Evolutionary conservation across 1,140 invertebrate genomes (phyloP).

Genomic region (Ceratina calcarata): DNA sequence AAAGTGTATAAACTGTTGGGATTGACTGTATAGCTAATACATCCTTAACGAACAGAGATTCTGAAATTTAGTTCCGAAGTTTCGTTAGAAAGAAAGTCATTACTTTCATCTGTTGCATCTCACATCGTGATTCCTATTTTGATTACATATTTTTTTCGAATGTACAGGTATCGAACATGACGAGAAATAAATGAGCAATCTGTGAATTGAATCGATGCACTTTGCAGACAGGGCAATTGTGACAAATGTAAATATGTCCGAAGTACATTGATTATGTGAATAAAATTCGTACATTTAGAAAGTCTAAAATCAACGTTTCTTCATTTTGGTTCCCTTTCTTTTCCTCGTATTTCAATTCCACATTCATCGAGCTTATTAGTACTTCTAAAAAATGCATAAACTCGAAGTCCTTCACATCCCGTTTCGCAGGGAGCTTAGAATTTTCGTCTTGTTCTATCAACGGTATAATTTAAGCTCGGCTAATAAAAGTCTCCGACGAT

Average conservation of each 20-base stretch:
- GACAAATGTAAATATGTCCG: not conserved
- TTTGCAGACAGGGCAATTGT: not conserved
- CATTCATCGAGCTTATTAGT: not conserved
- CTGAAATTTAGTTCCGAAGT: not conserved
- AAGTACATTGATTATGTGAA: conserved; percentile 12
- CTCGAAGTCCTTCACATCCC: too few species aligned
- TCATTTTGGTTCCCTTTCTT: too few species aligned
- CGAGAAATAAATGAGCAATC: not conserved
- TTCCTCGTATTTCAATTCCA: not conserved
- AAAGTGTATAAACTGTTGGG: too few species aligned
- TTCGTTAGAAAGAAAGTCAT: too few species aligned
- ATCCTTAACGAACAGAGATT: too few species aligned
- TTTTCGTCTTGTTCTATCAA: not conserved
- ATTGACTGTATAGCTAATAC: too few species aligned
- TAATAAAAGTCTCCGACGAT: too few species aligned
- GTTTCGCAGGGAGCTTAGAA: too few species aligned
- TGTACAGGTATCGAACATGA: not conserved
- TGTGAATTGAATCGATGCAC: not conserved
- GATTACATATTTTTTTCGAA: not conserved
- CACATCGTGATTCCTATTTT: not conserved
- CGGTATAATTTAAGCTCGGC: not conserved
- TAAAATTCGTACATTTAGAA: not conserved
- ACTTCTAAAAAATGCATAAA: too few species aligned
- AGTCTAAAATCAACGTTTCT: not conserved
- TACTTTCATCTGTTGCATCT: not conserved